Evolutionary conservation across 2,113 vertebrate species (phyloP).

Genomic region (Natator depressus): DNA sequence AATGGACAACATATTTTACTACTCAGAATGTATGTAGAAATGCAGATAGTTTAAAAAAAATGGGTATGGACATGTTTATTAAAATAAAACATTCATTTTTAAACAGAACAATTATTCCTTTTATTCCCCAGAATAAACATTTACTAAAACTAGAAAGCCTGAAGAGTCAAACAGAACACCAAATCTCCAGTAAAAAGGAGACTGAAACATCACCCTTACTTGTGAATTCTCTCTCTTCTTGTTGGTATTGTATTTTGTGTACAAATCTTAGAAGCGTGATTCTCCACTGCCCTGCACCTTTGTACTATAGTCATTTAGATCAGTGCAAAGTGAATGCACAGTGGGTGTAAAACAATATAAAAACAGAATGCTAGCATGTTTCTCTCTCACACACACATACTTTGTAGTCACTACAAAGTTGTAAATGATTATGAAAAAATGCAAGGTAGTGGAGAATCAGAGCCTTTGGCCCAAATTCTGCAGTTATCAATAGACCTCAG

Average conservation of each 20-base stretch:
- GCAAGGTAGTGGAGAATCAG: background rate
- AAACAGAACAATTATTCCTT: background rate
- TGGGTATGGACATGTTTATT: background rate
- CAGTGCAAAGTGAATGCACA: background rate
- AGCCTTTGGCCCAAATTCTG: background rate
- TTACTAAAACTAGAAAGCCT: background rate
- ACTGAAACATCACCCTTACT: background rate
- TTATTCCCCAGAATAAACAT: background rate
- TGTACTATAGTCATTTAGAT: background rate
- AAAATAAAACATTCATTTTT: background rate
- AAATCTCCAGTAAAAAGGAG: background rate
- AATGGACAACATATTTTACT: background rate
- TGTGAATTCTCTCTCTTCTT: background rate
- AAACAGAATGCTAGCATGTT: background rate
- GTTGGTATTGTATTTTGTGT: background rate
- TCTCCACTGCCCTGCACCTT: background rate
- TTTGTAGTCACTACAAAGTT: background rate
- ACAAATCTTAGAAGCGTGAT: background rate
- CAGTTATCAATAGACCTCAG: background rate
- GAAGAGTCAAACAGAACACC: background rate
- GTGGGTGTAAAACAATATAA: background rate
- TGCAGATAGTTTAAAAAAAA: background rate
- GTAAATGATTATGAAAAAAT: background rate
- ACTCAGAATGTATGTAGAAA: background rate
- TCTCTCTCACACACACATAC: background rate